phyloP scores from a whole-genome alignment of 2,888 invertebrate species.

The Balanococcus diminutus region DNA sequence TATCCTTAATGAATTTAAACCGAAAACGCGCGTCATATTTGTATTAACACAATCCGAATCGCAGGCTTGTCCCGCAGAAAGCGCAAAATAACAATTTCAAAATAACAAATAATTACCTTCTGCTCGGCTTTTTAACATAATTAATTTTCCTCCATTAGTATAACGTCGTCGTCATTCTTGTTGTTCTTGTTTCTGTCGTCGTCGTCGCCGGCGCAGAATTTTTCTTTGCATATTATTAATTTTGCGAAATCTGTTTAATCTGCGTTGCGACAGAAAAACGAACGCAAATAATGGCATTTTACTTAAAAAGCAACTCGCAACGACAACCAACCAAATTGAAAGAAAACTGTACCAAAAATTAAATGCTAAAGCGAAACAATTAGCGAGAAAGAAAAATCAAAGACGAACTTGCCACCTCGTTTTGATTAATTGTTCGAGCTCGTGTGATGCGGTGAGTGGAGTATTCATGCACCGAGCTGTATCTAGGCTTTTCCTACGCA shows the following conservation, averaged over 20 bases:
- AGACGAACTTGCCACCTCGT: not conserved
- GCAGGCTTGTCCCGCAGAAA: not conserved
- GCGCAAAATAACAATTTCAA: conserved; percentile 21
- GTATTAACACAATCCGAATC: conserved; percentile 12
- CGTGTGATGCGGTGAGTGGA: not conserved
- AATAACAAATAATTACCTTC: conserved; percentile 43
- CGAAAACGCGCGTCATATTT: conserved; percentile 31
- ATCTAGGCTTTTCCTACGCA: no score
- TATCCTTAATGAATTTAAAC: conserved; percentile 15
- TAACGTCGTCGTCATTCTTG: not conserved
- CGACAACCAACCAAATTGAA: not conserved
- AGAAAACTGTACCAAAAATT: conserved; percentile 12
- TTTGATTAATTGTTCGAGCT: conserved; percentile 24
- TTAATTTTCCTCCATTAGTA: conserved; percentile 43
- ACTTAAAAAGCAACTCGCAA: not conserved
- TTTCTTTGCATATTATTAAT: conserved; percentile 41
- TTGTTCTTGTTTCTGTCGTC: not conserved
- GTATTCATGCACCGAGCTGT: not conserved
- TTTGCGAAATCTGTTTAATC: conserved; percentile 36
- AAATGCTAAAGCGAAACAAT: conserved; percentile 30
- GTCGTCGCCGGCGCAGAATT: not conserved
- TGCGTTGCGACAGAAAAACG: not conserved
- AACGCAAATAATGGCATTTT: not conserved
- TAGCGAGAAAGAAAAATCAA: conserved; percentile 34
- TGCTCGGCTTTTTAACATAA: conserved; percentile 33